These are phyloP conservation scores for Atrina japonica DNA, from an alignment of 2,888 invertebrate genomes.

Conservation along the genomic window DNA sequence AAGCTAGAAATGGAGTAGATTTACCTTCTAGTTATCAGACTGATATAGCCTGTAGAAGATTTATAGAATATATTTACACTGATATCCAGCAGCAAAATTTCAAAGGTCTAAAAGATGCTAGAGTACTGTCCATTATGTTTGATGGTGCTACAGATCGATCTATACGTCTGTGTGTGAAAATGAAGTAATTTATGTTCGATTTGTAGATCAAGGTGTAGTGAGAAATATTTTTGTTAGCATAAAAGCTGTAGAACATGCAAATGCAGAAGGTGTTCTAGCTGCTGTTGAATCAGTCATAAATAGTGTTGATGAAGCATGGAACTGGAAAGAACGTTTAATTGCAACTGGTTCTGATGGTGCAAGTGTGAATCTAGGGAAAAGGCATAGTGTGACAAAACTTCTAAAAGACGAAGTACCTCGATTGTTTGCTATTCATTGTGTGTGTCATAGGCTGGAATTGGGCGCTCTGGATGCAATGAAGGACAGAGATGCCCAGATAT, in stretches of 20 bases:
- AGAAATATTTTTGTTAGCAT: too few species aligned
- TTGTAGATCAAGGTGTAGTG: constrained; percentile 26
- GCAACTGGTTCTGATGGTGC: constrained; percentile 47
- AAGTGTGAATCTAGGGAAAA: constrained; percentile 42
- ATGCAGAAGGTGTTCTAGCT: constrained; percentile 30
- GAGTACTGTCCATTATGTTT: constrained; percentile 42
- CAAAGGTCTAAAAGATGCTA: constrained; percentile 24
- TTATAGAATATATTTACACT: constrained; percentile 38
- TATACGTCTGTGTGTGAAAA: constrained; percentile 35
- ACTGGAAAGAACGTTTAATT: constrained; percentile 39
- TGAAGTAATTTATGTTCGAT: constrained; percentile 43
- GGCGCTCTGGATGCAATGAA: constrained; percentile 48
- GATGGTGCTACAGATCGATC: constrained; percentile 47
- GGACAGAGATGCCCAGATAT: constrained; percentile 33
- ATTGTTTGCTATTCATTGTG: constrained; percentile 43
- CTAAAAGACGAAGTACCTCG: constrained; percentile 39
- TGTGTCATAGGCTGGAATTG: constrained; percentile 44
- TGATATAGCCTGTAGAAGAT: too few species aligned
- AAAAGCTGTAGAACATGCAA: constrained; percentile 31
- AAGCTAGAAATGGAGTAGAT: neutral
- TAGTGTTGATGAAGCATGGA: constrained; percentile 11
- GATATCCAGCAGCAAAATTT: constrained; percentile 32
- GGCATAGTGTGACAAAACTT: constrained; percentile 39
- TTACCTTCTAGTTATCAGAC: constrained; percentile 2
- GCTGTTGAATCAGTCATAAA: constrained; percentile 28